phyloP scores from a whole-genome alignment of 2,888 invertebrate species.

The Eupsilia transversa region DNA sequence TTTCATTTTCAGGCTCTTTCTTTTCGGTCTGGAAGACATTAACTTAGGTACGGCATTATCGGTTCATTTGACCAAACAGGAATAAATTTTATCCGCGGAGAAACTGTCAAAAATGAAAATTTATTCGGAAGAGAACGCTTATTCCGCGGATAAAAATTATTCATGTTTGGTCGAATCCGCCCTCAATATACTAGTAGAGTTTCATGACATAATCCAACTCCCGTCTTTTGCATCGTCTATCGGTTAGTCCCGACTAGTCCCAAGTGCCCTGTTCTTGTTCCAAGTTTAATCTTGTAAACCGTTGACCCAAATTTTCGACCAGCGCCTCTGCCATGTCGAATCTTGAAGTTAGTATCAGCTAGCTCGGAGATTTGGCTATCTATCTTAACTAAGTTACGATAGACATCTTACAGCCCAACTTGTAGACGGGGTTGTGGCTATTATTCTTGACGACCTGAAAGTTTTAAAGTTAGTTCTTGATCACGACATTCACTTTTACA shows the following conservation, averaged over 20 bases:
- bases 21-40: no score
- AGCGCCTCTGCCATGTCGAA: slow-evolving; percentile 35
- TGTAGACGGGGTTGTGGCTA: slow-evolving; percentile 1
- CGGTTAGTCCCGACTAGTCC: slow-evolving; percentile 22
- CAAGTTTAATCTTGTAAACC: slow-evolving; percentile 53
- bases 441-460: background rate
- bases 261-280: slow-evolving; percentile 45
- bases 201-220: slow-evolving; percentile 19
- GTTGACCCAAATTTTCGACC: slow-evolving; percentile 47
- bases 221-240: background rate
- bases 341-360: slow-evolving; percentile 37
- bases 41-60: no score
- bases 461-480: background rate
- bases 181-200: background rate
- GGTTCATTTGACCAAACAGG: no score
- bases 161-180: no score
- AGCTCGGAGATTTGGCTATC: slow-evolving; percentile 20
- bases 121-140: no score
- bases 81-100: no score
- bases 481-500: background rate
- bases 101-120: no score
- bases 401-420: slow-evolving; percentile 24
- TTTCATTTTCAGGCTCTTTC: background rate
- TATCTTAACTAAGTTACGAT: slow-evolving; percentile 22
- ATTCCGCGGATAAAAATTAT: no score